Evolutionary conservation across 2,113 vertebrate species (phyloP), one percentile per base, ranked within the genome.

Genomic region (Typhlomys cinereus): DNA sequence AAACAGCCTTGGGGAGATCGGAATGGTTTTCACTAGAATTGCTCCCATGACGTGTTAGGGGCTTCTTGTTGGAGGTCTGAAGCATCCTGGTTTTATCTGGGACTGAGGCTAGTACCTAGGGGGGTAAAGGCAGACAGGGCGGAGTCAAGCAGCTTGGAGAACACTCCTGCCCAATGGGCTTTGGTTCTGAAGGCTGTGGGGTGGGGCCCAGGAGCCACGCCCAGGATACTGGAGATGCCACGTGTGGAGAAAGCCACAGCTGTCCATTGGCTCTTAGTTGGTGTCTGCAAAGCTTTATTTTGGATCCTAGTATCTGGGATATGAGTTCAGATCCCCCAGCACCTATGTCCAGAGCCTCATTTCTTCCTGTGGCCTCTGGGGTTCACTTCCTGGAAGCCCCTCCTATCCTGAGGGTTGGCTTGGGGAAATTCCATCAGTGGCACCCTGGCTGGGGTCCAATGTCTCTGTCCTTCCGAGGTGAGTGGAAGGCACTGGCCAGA

Each of bases 1-100:
- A 92, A 84, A 69, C 0, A 29, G n/a, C 31, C 92, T 92, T 92
- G 91, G 95, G 92, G 96, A 95, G 95, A 85, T 93, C 87, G 48
- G 89, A 87, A 76, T 70, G 64, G 75, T 91, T 95, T 66, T 91
- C 96, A 94, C 96, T 95, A 93, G 95, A 90, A n/a, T 94, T 57
- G 39, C 52, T 39, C 41, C 67, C 62, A 76, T 36, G 44, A 12
- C 50, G 2, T 91, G 92, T 50, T 92, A 88, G 96, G 92, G 95
- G 96, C 97, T 97, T 97, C 94, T 91, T 89, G 89, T 95, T 88
- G 90, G 79, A 50, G 83, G 81, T 93, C 89, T 85, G 29, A 13
- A 21, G 62, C 67, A 36, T 90, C 90, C 88, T 95, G 76, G 0
- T 52, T 66, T 20, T 5, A 2, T 91, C 57, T 57, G 74, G 31